Evolutionary conservation across 2,797 vertebrate genomes (phyloP).

Genomic region (Varecia variegata): DNA sequence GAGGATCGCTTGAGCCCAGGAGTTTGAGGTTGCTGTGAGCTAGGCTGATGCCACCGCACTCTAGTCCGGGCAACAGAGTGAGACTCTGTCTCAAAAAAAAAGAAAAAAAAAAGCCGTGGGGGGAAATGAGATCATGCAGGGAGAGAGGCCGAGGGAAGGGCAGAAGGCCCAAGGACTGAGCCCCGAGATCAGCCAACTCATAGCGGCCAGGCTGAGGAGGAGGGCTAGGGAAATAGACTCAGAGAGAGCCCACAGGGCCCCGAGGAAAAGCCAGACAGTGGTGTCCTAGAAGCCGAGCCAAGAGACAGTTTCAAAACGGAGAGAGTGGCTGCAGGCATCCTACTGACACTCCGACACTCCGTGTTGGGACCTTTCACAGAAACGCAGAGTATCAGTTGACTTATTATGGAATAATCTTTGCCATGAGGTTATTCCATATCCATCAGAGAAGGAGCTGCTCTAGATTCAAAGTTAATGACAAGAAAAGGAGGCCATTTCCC

Average conservation of each 20-base stretch:
- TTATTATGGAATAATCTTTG: not conserved
- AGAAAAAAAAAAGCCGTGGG: not conserved
- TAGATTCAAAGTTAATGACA: not conserved
- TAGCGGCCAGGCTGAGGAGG: not conserved
- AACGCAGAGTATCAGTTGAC: not conserved
- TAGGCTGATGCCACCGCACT: not conserved
- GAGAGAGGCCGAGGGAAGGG: not conserved
- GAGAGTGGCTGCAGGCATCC: not conserved
- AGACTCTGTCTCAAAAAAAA: not conserved
- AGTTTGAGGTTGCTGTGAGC: not conserved
- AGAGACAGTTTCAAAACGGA: not conserved
- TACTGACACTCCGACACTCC: too few relatives aligned
- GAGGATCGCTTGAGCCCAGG: not conserved
- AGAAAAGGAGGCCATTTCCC: not conserved
- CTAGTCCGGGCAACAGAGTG: not conserved
- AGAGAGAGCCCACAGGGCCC: not conserved
- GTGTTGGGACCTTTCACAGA: not conserved
- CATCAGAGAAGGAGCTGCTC: not conserved
- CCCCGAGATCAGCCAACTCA: not conserved
- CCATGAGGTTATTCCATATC: not conserved
- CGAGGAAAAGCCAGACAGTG: not conserved
- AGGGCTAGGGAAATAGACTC: not conserved
- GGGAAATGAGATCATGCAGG: not conserved
- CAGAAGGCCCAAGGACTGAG: not conserved
- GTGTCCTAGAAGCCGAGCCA: not conserved